Conservation (phyloP, 2,797 vertebrate genomes). For the Falco berigora region DNA sequence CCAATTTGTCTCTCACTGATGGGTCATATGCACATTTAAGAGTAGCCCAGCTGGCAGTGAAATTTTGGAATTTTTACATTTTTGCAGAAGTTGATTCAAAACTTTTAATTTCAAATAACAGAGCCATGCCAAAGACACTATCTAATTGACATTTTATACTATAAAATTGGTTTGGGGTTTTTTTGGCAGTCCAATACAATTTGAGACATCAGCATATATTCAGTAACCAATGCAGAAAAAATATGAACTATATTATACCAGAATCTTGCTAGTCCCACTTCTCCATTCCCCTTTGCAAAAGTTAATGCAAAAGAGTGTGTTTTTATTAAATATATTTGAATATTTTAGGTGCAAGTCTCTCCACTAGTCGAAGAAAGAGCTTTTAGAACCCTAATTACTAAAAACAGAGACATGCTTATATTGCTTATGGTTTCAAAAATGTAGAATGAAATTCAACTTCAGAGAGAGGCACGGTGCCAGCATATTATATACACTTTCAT, state of each 20-base stretch:
- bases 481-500: constrained; percentile 16
- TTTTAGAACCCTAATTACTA: neutral
- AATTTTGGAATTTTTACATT: neutral
- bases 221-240: neutral
- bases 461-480: neutral
- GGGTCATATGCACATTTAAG: neutral
- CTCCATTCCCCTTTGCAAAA: neutral
- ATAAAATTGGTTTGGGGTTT: neutral
- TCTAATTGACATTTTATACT: neutral
- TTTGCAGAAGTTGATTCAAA: neutral
- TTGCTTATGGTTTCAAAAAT: neutral
- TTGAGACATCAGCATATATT: neutral
- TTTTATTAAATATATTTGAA: neutral
- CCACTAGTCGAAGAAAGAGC: neutral
- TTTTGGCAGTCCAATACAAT: neutral
- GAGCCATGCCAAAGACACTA: neutral
- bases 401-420: neutral
- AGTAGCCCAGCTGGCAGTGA: neutral
- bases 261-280: neutral
- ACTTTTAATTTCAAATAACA: neutral
- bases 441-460: neutral
- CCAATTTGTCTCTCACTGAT: neutral
- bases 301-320: neutral
- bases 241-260: neutral
- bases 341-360: neutral